These are phyloP conservation scores for Megaptera novaeangliae DNA, from an alignment of 2,113 vertebrate species.

Conservation along the genomic window DNA sequence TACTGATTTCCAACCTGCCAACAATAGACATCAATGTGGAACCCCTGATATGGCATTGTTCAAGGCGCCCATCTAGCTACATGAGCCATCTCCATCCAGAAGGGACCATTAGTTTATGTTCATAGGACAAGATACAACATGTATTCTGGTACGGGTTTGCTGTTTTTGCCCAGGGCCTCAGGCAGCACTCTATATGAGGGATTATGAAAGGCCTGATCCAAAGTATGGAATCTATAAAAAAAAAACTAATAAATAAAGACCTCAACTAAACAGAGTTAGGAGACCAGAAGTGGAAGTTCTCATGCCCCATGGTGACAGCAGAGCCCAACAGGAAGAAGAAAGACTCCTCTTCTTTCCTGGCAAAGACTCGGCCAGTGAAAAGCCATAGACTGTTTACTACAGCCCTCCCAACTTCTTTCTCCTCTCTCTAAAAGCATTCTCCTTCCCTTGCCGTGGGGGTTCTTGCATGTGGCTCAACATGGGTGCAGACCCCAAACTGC, in stretches of 20 bases:
- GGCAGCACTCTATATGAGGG: neutral
- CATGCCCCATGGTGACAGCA: accelerated
- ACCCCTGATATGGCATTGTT: neutral
- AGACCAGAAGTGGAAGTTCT: neutral
- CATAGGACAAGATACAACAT: neutral
- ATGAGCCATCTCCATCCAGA: neutral
- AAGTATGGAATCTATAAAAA: neutral
- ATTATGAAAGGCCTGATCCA: neutral
- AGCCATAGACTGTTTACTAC: neutral
- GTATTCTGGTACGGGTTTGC: neutral
- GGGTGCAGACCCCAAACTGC: neutral
- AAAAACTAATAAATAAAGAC: neutral
- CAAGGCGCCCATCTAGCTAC: neutral
- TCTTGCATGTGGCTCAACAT: neutral
- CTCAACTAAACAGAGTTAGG: neutral
- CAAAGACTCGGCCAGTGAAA: neutral
- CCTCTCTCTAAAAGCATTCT: neutral
- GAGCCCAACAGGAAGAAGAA: neutral
- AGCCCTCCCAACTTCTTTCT: neutral
- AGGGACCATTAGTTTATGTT: neutral
- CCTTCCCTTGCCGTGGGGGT: neutral
- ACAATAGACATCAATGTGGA: neutral
- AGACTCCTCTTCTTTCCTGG: neutral
- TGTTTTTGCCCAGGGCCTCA: neutral
- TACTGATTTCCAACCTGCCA: neutral